These are phyloP conservation scores for Ranitomeya imitator DNA, from an alignment of 2,113 vertebrate genomes.

Conservation along the genomic window DNA sequence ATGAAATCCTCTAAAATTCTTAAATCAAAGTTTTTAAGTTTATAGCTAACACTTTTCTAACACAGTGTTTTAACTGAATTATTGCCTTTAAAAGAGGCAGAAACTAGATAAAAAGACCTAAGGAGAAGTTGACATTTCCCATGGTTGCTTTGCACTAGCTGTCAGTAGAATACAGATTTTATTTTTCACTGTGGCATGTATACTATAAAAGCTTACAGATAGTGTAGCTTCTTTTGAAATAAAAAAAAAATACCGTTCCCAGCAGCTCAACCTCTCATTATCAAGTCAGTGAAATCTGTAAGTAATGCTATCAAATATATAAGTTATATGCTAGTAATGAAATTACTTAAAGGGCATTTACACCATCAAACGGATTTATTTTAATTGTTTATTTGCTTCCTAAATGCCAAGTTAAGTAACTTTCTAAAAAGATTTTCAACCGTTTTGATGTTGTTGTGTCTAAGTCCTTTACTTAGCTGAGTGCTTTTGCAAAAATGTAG, in stretches of 20 bases:
- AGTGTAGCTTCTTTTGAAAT: neutral
- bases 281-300: neutral
- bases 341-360: neutral
- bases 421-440: too few species aligned
- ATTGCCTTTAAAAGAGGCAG: neutral
- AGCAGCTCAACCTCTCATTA: neutral
- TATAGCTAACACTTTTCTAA: neutral
- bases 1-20: neutral
- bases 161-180: neutral
- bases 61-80: neutral
- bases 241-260: neutral
- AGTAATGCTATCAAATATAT: neutral
- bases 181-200: neutral
- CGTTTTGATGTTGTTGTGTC: too few species aligned
- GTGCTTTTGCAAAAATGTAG: too few species aligned
- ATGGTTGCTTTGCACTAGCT: neutral
- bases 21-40: neutral
- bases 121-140: neutral
- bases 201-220: neutral
- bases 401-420: too few species aligned
- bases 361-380: too few species aligned
- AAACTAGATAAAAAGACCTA: neutral
- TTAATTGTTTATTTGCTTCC: too few species aligned
- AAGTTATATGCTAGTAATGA: neutral
- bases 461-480: too few species aligned